Percentiles rank a stretch among this genome's conserved stretches.
Conservation (phyloP, 1,140 invertebrate genomes). For the Drosophila baimaii region DNA sequence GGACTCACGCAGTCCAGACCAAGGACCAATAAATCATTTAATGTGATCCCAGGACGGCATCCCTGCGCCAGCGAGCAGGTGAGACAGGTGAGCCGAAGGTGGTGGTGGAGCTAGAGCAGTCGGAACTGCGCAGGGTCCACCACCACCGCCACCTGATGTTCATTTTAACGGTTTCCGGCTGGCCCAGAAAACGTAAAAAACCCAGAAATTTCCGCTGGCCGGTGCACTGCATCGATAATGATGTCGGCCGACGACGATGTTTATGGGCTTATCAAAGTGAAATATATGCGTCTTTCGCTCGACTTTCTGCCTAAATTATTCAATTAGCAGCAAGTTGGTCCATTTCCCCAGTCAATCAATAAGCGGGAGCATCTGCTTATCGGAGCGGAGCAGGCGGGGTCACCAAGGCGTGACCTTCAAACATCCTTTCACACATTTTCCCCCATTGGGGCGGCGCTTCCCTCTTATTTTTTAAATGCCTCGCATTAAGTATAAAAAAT, state of each 20-base stretch:
- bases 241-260: constrained; percentile 22
- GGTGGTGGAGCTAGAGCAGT: constrained; percentile 8
- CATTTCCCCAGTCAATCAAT: constrained; percentile 46
- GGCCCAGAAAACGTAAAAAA: constrained; percentile 37
- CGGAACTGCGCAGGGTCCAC: constrained; percentile 20
- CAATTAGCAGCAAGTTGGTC: constrained; percentile 42
- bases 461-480: constrained; percentile 55
- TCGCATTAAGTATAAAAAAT: constrained; percentile 71
- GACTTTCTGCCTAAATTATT: constrained; percentile 54
- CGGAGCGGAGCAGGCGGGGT: constrained; percentile 43
- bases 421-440: constrained; percentile 64
- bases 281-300: constrained; percentile 35
- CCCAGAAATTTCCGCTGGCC: constrained; percentile 36
- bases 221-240: constrained; percentile 53
- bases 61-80: constrained; percentile 14
- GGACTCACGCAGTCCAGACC: constrained; percentile 62
- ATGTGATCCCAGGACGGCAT: constrained; percentile 47
- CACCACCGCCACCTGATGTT: constrained; percentile 52
- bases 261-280: constrained; percentile 57
- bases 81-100: constrained; percentile 21
- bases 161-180: constrained; percentile 56
- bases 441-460: constrained; percentile 24
- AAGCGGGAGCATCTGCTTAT: constrained; percentile 56
- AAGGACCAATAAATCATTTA: constrained; percentile 75
- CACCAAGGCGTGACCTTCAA: constrained; percentile 64